Evolutionary conservation across 2,888 invertebrate species (phyloP), one percentile per base, ranked within the genome.

Genomic region (Agrochola macilenta): DNA sequence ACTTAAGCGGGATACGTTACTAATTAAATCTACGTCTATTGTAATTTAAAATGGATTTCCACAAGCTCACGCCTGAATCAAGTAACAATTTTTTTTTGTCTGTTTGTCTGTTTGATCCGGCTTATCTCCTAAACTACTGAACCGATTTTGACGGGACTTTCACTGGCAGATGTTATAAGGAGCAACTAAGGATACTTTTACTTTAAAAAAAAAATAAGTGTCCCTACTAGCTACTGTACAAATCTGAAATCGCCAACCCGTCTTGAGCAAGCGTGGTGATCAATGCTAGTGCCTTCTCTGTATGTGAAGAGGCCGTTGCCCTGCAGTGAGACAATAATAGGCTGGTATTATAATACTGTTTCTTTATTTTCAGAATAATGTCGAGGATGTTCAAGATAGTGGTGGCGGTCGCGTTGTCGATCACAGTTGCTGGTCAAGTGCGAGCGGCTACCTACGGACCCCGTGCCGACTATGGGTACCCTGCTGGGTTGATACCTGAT

Each of bases 401-500:
- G 7, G 52, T 78, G 46, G 82, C 70, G 4, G 9, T 88, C 4
- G 66, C 78, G 12, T 20, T 84, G 26, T 75, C 69, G 7, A 23
- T 85, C 23, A 49, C 71, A 1, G 7, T 76, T 12, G 23, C 75
- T 12, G 46, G 61, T n/a, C 75, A 79, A 57, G 76, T 68, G 14
- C 61, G 43, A 43, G 80, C 87, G 0, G 88, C 81, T 8, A 87
- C 79, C 0, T 93, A 91, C 72, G 87, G 82, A 0, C 94, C 93
- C 0, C 89, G 82, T 1, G 85, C 93, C 0, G 92, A 94, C 1
- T 92, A 92, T 3, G 95, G 96, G 0, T 92, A 92, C 46, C 93
- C 96, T 0, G 94, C 93, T 4, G 96, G 96, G 0, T 88, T 95
- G 0, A 85, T 95, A 82, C 95, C 96, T 2, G 91, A 95, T 75